Conservation (phyloP, 2,113 vertebrate genomes). For the Mustela lutreola region DNA sequence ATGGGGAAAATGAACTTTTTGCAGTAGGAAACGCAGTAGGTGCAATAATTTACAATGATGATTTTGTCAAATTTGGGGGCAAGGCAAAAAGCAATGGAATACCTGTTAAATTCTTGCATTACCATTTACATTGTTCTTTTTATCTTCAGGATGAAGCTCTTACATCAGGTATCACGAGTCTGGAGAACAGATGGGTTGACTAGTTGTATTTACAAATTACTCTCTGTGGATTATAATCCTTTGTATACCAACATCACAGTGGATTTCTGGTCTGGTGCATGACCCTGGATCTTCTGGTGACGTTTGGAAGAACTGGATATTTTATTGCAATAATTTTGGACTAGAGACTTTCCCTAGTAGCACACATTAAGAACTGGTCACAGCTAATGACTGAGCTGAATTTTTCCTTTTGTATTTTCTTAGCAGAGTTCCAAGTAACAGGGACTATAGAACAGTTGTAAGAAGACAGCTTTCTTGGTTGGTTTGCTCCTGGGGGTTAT, state of each 20-base stretch:
- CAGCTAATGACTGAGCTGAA: conserved; percentile 25
- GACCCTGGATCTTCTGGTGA: conserved; percentile 44
- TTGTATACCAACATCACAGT: conserved; percentile 96
- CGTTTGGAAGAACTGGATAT: background rate
- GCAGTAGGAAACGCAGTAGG: background rate
- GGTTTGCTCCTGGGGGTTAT: conserved; percentile 37
- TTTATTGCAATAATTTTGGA: conserved; percentile 61
- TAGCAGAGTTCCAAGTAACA: conserved; percentile 17
- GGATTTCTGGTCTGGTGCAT: conserved; percentile 87
- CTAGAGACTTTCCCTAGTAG: conserved; percentile 32
- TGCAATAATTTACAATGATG: background rate
- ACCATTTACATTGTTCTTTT: conserved; percentile 50
- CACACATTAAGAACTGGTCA: conserved; percentile 25
- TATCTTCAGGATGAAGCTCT: conserved; percentile 93
- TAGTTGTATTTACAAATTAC: conserved; percentile 92
- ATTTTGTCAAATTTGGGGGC: background rate
- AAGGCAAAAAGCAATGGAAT: background rate
- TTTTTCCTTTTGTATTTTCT: conserved; percentile 56
- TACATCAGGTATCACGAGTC: conserved; percentile 88
- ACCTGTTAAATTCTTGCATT: background rate
- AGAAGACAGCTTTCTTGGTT: conserved; percentile 45
- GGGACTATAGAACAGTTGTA: conserved; percentile 10
- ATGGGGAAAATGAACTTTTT: background rate
- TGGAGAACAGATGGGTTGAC: conserved; percentile 95
- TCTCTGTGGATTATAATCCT: conserved; percentile 90